Evolutionary conservation across 2,888 invertebrate genomes (phyloP), one percentile per base, ranked within the genome.

Genomic region (Sminthurides aquaticus): DNA sequence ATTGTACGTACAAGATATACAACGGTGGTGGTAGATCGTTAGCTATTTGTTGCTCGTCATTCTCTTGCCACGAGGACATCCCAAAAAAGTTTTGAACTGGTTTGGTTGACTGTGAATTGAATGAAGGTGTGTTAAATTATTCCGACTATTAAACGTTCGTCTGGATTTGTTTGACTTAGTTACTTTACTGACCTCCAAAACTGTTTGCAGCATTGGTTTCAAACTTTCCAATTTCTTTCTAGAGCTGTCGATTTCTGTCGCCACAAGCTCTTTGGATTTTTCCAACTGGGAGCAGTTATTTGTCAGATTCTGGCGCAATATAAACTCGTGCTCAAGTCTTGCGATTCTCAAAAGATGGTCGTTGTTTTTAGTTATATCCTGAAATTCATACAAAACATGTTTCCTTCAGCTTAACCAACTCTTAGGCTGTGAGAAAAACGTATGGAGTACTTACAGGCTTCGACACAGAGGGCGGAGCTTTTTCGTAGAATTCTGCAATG

Each of bases 61-160:
- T 84, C 69, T 88, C 86, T 75, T 88, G 87, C 77, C 91, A 90
- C 64, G 90, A 82, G 2, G 88, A 85, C 74, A 93, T 82, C 29
- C 89, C 89, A 58, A 96, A 81, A 75, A 91, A 89, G 75, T 92
- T 90, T 80, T 95, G 93, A 22, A 96, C 81, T 0, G 95, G 94
- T 77, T 90, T 88, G 0, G 94, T 91, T 0, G 91, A 85, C 82
- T 87, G 79, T 2, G 83, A 72, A 62, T 66, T 63, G 66, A 52
- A 52, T 5, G 20, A 52, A 52, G 15, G 62, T 59, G n/a, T n/a
- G n/a, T n/a, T n/a, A n/a, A n/a, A 8, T 1, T n/a, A n/a, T n/a
- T n/a, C n/a, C n/a, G n/a, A n/a, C n/a, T n/a, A n/a, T n/a, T n/a
- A n/a, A n/a, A n/a, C n/a, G n/a, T n/a, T n/a, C n/a, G n/a, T n/a